These are phyloP conservation scores for Cottoperca gobio DNA, from an alignment of 2,797 vertebrate genomes.

Conservation along the genomic window DNA sequence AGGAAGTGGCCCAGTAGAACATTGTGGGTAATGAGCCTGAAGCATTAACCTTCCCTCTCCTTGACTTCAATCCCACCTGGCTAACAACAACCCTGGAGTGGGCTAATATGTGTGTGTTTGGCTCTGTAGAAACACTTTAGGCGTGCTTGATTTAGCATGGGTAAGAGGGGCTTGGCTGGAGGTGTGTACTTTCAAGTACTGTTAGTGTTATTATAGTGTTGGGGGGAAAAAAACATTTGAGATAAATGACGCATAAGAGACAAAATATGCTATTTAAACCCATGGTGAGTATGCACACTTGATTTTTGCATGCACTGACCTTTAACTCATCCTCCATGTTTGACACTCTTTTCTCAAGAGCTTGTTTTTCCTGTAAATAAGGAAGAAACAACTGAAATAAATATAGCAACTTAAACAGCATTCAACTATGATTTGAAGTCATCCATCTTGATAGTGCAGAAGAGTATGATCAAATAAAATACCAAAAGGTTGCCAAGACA, in stretches of 20 bases:
- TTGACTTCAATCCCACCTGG: constrained; percentile 72
- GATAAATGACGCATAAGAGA: constrained; percentile 37
- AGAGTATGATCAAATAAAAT: constrained; percentile 26
- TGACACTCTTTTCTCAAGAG: constrained; percentile 93
- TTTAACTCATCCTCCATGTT: constrained; percentile 98
- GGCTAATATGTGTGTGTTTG: constrained; percentile 33
- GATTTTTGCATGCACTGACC: constrained; percentile 82
- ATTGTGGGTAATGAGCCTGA: constrained; percentile 73
- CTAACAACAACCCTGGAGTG: constrained; percentile 37
- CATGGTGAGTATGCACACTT: background rate
- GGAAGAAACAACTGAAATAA: constrained; percentile 16
- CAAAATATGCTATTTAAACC: constrained; percentile 34
- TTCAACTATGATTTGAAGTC: background rate
- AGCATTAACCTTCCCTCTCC: constrained; percentile 75
- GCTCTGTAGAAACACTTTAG: constrained; percentile 54
- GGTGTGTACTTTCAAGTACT: constrained; percentile 23
- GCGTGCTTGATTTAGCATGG: constrained; percentile 55
- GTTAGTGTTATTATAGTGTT: constrained; percentile 34
- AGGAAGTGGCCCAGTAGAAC: constrained; percentile 72
- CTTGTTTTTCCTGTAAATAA: constrained; percentile 90
- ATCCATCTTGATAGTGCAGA: constrained; percentile 19
- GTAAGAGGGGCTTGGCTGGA: constrained; percentile 30
- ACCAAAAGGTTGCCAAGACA: constrained; percentile 27
- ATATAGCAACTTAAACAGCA: background rate
- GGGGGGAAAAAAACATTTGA: background rate